Conservation (phyloP, 2,113 vertebrate genomes). For the Lophius piscatorius region DNA sequence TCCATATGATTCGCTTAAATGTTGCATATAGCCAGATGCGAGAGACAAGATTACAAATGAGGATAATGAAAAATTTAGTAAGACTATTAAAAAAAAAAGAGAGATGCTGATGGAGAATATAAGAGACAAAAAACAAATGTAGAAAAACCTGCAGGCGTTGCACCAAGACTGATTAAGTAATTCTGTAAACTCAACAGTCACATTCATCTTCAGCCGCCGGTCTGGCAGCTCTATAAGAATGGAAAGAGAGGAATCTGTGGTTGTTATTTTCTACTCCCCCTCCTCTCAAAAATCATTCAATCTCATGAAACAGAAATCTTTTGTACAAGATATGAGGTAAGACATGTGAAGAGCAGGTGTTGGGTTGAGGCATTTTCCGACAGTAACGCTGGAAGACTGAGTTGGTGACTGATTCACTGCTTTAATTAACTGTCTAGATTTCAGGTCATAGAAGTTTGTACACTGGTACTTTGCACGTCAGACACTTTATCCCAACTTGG, state of each 20-base stretch:
- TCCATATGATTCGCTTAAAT: neutral
- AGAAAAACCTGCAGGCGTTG: slow-evolving; percentile 20
- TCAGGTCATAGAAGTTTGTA: too few species aligned
- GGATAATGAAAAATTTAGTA: neutral
- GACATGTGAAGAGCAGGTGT: slow-evolving; percentile 25
- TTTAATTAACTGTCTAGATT: too few species aligned
- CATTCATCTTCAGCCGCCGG: slow-evolving; percentile 32
- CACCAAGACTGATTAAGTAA: slow-evolving; percentile 31
- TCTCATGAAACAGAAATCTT: slow-evolving; percentile 12
- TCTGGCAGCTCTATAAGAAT: slow-evolving; percentile 32
- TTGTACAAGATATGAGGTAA: slow-evolving; percentile 29
- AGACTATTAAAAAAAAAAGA: neutral
- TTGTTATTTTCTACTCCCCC: slow-evolving; percentile 19
- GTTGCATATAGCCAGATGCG: neutral
- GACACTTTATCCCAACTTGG: too few species aligned
- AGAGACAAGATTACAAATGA: neutral
- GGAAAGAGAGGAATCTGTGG: slow-evolving; percentile 20
- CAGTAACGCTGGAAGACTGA: slow-evolving; percentile 21
- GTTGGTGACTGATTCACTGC: slow-evolving; percentile 14
- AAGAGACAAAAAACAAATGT: neutral
- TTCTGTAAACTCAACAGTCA: slow-evolving; percentile 14
- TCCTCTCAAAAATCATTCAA: slow-evolving; percentile 21
- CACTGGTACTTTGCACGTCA: too few species aligned
- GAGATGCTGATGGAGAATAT: neutral
- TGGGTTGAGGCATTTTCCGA: slow-evolving; percentile 34